phyloP scores from a whole-genome alignment of 2,797 vertebrate species.

The Danio aesculapii region DNA sequence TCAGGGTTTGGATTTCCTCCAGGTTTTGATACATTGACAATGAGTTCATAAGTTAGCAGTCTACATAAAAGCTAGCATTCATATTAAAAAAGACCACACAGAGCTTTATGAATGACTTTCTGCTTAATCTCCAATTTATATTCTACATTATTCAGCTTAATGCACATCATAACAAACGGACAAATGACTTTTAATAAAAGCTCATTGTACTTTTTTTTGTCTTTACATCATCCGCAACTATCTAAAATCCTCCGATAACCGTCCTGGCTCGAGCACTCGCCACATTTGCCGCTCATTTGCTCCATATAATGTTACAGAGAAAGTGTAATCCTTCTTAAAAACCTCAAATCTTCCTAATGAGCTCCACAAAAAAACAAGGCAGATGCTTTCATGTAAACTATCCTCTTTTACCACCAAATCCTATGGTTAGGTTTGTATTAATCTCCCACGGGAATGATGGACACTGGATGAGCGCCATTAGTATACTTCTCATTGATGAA shows the following conservation, averaged over 20 bases:
- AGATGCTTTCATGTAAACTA: background rate
- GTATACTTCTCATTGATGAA: background rate
- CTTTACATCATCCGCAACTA: background rate
- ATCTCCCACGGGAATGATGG: constrained; percentile 20
- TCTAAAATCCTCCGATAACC: constrained; percentile 21
- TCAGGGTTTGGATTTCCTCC: background rate
- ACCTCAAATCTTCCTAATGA: constrained; percentile 17
- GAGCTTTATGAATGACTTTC: background rate
- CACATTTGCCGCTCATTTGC: constrained; percentile 23
- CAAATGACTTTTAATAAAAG: background rate
- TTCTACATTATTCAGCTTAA: constrained; percentile 3
- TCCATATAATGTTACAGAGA: constrained; percentile 26
- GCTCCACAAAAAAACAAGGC: background rate
- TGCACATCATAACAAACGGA: background rate
- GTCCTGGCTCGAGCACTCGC: background rate
- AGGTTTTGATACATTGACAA: background rate
- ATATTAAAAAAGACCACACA: background rate
- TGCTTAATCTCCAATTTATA: background rate
- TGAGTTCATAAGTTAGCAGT: background rate
- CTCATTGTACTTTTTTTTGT: background rate
- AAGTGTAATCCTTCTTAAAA: constrained; percentile 35
- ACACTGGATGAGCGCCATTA: constrained; percentile 16
- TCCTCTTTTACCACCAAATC: background rate
- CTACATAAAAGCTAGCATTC: background rate
- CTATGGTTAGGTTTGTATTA: constrained; percentile 17